Evolutionary conservation across 2,797 vertebrate genomes (phyloP).

Genomic region (Steatocranus sp.): DNA sequence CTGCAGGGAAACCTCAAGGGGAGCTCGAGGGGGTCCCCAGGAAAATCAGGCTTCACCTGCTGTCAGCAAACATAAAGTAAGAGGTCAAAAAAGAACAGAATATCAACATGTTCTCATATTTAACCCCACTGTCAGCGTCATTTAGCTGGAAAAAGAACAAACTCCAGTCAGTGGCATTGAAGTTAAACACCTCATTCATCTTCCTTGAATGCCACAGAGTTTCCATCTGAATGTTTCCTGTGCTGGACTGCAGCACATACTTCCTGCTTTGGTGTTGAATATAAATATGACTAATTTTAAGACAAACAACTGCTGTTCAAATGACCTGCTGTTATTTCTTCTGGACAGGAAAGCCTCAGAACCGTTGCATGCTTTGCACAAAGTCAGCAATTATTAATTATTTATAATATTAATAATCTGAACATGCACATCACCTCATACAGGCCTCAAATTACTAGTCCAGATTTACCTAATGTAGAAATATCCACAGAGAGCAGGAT

Average conservation of each 20-base stretch:
- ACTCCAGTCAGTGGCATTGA: background rate
- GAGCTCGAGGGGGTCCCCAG: background rate
- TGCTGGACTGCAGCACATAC: background rate
- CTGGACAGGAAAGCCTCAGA: background rate
- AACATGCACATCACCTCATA: background rate
- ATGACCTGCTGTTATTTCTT: background rate
- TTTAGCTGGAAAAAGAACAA: background rate
- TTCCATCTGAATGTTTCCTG: background rate
- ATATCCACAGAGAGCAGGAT: background rate
- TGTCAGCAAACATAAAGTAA: background rate
- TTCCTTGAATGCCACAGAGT: background rate
- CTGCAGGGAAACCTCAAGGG: background rate
- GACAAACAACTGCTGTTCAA: background rate
- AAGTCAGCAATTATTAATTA: background rate
- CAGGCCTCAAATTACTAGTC: background rate
- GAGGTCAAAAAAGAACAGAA: background rate
- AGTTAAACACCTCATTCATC: background rate
- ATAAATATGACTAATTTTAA: background rate
- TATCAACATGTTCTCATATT: background rate
- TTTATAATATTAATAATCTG: background rate
- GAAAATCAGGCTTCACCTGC: background rate
- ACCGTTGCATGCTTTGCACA: fast-evolving
- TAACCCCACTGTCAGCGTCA: background rate
- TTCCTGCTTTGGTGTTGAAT: background rate
- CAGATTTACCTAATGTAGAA: background rate